A percentile compares a stretch with the other conserved stretches of the same genome.
These are phyloP conservation scores for Linnaemya vulpina DNA, from an alignment of 2,888 invertebrate species.

Conservation along the genomic window DNA sequence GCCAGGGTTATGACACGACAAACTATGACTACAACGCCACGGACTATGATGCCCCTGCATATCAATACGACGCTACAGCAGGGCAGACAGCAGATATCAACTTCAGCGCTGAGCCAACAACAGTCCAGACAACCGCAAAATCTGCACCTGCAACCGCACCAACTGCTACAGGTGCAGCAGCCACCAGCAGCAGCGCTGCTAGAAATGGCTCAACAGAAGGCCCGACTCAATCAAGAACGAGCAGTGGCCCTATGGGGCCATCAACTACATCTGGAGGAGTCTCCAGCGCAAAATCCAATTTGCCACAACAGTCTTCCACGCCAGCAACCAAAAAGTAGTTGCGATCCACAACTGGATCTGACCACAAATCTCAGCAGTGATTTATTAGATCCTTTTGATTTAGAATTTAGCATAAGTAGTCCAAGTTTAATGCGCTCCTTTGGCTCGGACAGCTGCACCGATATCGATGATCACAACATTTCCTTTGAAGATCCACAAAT, in stretches of 20 bases:
- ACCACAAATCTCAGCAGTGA: slow-evolving; percentile 46
- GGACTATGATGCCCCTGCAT: slow-evolving; percentile 77
- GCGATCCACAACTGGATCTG: slow-evolving; percentile 64
- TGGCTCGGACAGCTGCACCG: slow-evolving; percentile 74
- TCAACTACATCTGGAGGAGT: slow-evolving; percentile 77
- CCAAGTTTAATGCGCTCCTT: slow-evolving; percentile 82
- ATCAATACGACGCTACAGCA: slow-evolving; percentile 77
- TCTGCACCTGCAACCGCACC: slow-evolving; percentile 68
- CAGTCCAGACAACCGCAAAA: slow-evolving; percentile 67
- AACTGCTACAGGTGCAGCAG: slow-evolving; percentile 66
- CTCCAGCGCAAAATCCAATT: slow-evolving; percentile 78
- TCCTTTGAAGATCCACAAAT: slow-evolving; percentile 37
- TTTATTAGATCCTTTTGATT: slow-evolving; percentile 77
- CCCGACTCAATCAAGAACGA: slow-evolving; percentile 82
- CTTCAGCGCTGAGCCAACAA: slow-evolving; percentile 67
- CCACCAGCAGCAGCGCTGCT: slow-evolving; percentile 66
- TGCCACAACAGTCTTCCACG: slow-evolving; percentile 83
- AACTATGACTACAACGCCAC: slow-evolving; percentile 76
- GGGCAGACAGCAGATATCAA: slow-evolving; percentile 55
- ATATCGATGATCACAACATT: slow-evolving; percentile 35
- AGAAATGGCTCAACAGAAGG: slow-evolving; percentile 77
- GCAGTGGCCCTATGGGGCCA: slow-evolving; percentile 82
- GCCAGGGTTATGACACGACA: slow-evolving; percentile 73
- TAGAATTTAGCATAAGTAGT: slow-evolving; percentile 82
- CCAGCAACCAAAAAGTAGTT: slow-evolving; percentile 81